Percentiles rank a stretch among this genome's conserved stretches.
phyloP scores from a whole-genome alignment of 2,113 vertebrate genomes.

The Thermophis baileyi region DNA sequence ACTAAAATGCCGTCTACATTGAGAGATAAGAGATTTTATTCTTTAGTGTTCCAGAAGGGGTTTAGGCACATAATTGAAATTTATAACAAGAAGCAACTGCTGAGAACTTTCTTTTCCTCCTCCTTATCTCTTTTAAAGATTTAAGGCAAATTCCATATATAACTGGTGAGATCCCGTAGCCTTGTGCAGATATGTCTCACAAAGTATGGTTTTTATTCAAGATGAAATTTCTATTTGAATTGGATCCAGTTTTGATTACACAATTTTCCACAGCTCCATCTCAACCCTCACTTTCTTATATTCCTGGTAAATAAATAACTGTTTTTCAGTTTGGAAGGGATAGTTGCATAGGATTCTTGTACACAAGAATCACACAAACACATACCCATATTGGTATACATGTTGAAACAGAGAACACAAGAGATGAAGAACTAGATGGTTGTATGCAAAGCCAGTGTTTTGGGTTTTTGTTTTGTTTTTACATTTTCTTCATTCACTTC shows the following conservation, averaged over 20 bases:
- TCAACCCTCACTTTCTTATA: slow-evolving; percentile 14
- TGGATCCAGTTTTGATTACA: slow-evolving; percentile 25
- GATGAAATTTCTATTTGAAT: slow-evolving; percentile 36
- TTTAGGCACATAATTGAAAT: slow-evolving; percentile 8
- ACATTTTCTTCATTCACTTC: no score
- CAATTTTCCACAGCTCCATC: slow-evolving; percentile 28
- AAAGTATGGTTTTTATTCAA: slow-evolving; percentile 15
- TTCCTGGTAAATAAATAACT: slow-evolving; percentile 13
- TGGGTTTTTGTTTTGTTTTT: neutral
- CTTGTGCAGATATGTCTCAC: slow-evolving; percentile 19
- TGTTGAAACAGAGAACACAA: neutral
- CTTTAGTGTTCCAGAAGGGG: neutral
- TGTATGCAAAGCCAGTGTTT: neutral
- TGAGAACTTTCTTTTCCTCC: neutral
- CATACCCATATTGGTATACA: neutral
- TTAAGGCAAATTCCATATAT: neutral
- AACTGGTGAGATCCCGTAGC: neutral
- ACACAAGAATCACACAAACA: neutral
- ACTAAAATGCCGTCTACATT: neutral
- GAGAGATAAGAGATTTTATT: neutral
- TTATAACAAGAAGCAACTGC: slow-evolving; percentile 20
- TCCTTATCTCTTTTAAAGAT: neutral
- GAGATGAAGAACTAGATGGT: neutral
- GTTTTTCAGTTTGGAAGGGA: slow-evolving; percentile 12
- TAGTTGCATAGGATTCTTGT: slow-evolving; percentile 25